These are phyloP conservation scores for Enoplosus armatus DNA, from an alignment of 2,797 vertebrate genomes.

Conservation along the genomic window DNA sequence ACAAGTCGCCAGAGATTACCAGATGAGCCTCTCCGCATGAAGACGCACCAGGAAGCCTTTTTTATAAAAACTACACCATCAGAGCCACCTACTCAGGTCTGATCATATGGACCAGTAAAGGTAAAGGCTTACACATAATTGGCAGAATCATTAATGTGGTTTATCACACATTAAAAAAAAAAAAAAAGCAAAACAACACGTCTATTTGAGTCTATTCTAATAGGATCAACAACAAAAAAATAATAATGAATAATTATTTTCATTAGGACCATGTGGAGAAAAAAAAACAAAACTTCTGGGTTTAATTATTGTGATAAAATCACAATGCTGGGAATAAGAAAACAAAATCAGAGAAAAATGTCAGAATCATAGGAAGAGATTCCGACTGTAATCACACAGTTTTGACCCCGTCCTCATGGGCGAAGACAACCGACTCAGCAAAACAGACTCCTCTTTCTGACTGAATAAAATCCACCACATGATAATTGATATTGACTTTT, in stretches of 20 bases:
- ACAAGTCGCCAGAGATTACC: constrained; percentile 72
- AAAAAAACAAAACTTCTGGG: not conserved
- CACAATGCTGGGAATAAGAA: not conserved
- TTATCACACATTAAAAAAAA: too few relatives aligned
- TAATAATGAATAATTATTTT: not conserved
- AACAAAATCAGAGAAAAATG: not conserved
- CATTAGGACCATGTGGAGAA: too few relatives aligned
- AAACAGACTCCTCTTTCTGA: not conserved
- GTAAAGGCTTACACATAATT: not conserved
- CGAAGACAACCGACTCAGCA: not conserved
- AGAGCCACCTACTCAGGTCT: not conserved
- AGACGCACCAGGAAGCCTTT: not conserved
- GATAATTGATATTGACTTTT: not conserved
- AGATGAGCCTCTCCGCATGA: constrained; percentile 64
- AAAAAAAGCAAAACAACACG: not conserved
- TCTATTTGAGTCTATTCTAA: too few relatives aligned
- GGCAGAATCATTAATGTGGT: not conserved
- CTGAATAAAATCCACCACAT: not conserved
- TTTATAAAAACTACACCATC: not conserved
- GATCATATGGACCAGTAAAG: not conserved
- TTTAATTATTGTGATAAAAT: not conserved
- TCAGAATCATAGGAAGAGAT: not conserved
- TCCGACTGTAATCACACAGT: not conserved
- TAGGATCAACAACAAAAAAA: not conserved
- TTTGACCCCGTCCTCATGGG: not conserved